These are phyloP conservation scores for Drosophila gaucha DNA, from an alignment of 2,888 invertebrate species.

Conservation along the genomic window DNA sequence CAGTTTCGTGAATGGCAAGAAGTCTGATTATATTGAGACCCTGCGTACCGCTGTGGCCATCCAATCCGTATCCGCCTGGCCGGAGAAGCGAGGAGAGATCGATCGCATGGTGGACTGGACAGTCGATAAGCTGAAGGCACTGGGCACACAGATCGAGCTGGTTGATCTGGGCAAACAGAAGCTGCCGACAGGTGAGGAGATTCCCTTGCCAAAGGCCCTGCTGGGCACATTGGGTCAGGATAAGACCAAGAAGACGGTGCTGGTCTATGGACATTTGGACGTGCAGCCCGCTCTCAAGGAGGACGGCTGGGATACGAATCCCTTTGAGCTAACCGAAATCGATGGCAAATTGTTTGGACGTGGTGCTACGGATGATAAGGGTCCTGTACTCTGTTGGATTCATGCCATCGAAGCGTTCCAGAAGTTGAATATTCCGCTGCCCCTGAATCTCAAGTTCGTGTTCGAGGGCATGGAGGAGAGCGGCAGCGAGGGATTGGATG, in stretches of 20 bases:
- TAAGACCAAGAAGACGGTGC: constrained; percentile 94
- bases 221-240: constrained; percentile 93
- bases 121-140: constrained; percentile 87
- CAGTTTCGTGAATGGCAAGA: constrained; percentile 90
- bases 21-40: constrained; percentile 90
- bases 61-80: constrained; percentile 97
- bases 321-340: constrained; percentile 94
- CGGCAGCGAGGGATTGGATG: constrained; percentile 98
- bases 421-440: constrained; percentile 88
- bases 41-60: constrained; percentile 95
- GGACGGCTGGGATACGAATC: constrained; percentile 98
- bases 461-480: constrained; percentile 99
- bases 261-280: constrained; percentile 98
- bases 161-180: constrained; percentile 91
- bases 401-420: constrained; percentile 96
- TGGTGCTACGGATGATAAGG: constrained; percentile 97
- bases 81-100: constrained; percentile 92
- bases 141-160: constrained; percentile 90
- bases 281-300: constrained; percentile 97
- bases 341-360: constrained; percentile 96
- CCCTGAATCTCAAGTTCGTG: constrained; percentile 93
- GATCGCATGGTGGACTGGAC: constrained; percentile 94
- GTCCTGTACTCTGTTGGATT: constrained; percentile 97
- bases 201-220: constrained; percentile 94
- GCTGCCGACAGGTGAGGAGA: constrained; percentile 89